Conservation (phyloP, 2,888 invertebrate species). For the Eudemis profundana region DNA sequence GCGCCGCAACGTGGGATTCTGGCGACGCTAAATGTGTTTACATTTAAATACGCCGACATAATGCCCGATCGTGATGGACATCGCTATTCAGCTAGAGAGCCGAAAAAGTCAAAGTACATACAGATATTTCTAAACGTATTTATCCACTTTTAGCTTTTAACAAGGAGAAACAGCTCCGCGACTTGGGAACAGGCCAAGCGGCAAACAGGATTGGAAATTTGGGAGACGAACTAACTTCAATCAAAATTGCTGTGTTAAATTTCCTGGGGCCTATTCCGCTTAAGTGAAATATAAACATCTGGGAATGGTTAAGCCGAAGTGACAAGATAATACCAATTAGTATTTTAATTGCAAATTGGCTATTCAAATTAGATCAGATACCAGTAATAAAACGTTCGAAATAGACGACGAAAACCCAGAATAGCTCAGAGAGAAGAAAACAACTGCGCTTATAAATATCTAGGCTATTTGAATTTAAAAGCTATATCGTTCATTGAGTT, state of each 20-base stretch:
- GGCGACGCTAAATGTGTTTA: constrained; percentile 62
- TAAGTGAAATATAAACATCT: constrained; percentile 27
- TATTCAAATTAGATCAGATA: constrained; percentile 18
- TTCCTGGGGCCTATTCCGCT: constrained; percentile 10
- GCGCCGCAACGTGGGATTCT: constrained; percentile 62
- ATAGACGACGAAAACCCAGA: constrained; percentile 21
- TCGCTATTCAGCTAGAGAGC: constrained; percentile 52
- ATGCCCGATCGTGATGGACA: constrained; percentile 53
- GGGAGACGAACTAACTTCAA: constrained; percentile 27
- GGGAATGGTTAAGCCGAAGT: neutral
- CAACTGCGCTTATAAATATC: neutral
- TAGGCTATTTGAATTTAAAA: neutral
- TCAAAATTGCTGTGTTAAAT: constrained; percentile 26
- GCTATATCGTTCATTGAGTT: neutral
- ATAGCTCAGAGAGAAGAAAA: constrained; percentile 13
- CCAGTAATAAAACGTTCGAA: constrained; percentile 9
- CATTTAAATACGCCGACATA: constrained; percentile 54
- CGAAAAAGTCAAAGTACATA: constrained; percentile 47
- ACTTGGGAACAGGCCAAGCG: constrained; percentile 72
- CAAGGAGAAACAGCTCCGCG: constrained; percentile 60
- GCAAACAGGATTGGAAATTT: constrained; percentile 59
- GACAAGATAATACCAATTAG: constrained; percentile 4
- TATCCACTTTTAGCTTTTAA: constrained; percentile 57
- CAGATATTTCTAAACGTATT: constrained; percentile 59
- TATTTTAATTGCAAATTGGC: constrained; percentile 3